Evolutionary conservation across 2,113 vertebrate species (phyloP).

Genomic region (Microcebus murinus): DNA sequence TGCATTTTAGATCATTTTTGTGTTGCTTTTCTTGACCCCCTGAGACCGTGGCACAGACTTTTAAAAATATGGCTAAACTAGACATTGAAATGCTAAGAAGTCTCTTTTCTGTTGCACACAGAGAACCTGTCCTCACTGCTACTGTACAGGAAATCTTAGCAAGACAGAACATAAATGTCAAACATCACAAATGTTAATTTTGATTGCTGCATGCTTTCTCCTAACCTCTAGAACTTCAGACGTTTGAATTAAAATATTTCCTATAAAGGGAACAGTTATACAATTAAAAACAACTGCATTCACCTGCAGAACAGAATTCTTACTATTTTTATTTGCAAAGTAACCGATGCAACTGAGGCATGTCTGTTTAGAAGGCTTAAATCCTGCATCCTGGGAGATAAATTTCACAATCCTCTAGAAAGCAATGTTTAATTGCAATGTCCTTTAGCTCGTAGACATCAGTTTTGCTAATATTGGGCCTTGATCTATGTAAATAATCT

Average conservation of each 20-base stretch:
- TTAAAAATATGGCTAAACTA: not conserved
- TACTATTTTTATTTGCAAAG: not conserved
- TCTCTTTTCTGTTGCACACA: not conserved
- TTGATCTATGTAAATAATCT: not conserved
- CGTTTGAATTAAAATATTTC: not conserved
- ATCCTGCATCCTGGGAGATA: not conserved
- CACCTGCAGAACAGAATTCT: not conserved
- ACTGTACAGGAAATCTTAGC: not conserved
- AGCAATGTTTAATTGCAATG: not conserved
- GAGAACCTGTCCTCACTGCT: not conserved
- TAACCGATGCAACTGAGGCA: not conserved
- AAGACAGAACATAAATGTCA: not conserved
- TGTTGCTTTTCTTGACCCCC: not conserved
- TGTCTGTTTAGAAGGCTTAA: not conserved
- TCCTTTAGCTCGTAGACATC: not conserved
- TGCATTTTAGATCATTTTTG: not conserved
- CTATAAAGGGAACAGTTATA: not conserved
- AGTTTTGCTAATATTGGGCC: not conserved
- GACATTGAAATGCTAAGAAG: not conserved
- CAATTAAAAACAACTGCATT: not conserved
- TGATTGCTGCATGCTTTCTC: not conserved
- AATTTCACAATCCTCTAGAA: constrained; percentile 15
- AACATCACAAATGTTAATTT: not conserved
- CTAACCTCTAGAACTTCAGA: not conserved
- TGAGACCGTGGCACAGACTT: not conserved